Percentiles rank a stretch among this genome's conserved stretches.
Evolutionary conservation across 2,888 invertebrate species (phyloP).

Genomic region (Eupithecia inturbata): DNA sequence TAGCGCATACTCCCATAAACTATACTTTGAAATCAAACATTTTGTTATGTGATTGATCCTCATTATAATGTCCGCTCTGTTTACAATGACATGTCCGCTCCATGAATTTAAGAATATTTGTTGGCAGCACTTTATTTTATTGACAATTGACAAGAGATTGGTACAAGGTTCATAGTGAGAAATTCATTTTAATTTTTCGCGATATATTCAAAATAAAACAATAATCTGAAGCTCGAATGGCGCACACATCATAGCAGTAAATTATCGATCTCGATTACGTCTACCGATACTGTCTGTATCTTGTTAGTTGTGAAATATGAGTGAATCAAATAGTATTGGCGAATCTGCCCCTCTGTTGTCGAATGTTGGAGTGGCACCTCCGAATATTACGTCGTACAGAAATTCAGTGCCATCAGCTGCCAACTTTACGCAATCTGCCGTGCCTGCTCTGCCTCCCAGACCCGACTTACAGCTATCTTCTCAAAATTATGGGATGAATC

Average conservation of each 20-base stretch:
- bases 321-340: slow-evolving; percentile 65
- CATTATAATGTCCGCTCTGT: no score
- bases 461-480: slow-evolving; percentile 61
- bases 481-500: slow-evolving; percentile 62
- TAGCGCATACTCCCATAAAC: no score
- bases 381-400: slow-evolving; percentile 56
- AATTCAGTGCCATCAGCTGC: slow-evolving; percentile 55
- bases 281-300: slow-evolving; percentile 45
- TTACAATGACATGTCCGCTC: no score
- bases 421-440: background rate
- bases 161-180: slow-evolving; percentile 23
- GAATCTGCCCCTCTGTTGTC: slow-evolving; percentile 62
- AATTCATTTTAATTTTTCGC: background rate
- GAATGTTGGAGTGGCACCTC: slow-evolving; percentile 54
- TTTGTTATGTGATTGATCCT: no score
- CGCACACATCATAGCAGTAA: slow-evolving; percentile 51
- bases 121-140: slow-evolving; percentile 3
- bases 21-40: no score
- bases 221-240: slow-evolving; percentile 36
- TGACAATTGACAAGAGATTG: slow-evolving; percentile 2
- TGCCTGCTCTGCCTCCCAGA: slow-evolving; percentile 68
- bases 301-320: slow-evolving; percentile 55
- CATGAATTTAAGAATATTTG: background rate
- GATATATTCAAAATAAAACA: slow-evolving; percentile 14
- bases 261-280: slow-evolving; percentile 39